Evolutionary conservation across 2,113 vertebrate species (phyloP), one percentile per base, ranked within the genome.

Genomic region (Gadus chalcogrammus): DNA sequence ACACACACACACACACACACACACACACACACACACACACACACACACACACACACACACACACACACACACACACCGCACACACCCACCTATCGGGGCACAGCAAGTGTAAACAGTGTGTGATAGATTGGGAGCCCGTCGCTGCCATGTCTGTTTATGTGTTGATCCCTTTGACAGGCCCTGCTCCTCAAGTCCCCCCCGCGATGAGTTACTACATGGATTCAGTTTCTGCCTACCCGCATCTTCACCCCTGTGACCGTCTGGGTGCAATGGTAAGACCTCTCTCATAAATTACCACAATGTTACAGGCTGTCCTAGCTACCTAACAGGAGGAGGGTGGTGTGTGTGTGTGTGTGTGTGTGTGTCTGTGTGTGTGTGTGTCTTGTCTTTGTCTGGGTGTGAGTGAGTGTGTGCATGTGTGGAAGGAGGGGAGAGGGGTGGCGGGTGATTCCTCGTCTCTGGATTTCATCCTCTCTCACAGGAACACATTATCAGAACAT

Each of bases 151-250:
- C 71, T 81, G 83, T 82, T 82, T 82, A 75, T 16, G 65, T 77
- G 80, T 86, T 89, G 83, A 89, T 89, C 82, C 86, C 69, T 85
- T 82, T 79, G 87, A 78, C 88, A 91, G 90, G 82, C 85, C 74
- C 82, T 75, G 83, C 79, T 81, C 74, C 77, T 84, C 73, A 81
- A 67, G 81, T 24, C 55, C 16, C 42, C 42, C 76, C 53, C 78
- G 84, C 74, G 82, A 98, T 98, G 96, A 98, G 93, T 92, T 97
- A 98, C 91, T 96, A 95, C 74, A 75, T 92, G 93, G 93, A 97
- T 90, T 89, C 94, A 52, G 69, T 93, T 81, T 88, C 92, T 3
- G 87, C 89, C 76, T 91, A 73, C 71, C 67, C 90, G 15, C 87
- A 86, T 77, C 88, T 93, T 82, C 94, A 94, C 69, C 84, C 92